Conservation (phyloP, 2,797 vertebrate genomes). For the Hydrocynus forskahlii region DNA sequence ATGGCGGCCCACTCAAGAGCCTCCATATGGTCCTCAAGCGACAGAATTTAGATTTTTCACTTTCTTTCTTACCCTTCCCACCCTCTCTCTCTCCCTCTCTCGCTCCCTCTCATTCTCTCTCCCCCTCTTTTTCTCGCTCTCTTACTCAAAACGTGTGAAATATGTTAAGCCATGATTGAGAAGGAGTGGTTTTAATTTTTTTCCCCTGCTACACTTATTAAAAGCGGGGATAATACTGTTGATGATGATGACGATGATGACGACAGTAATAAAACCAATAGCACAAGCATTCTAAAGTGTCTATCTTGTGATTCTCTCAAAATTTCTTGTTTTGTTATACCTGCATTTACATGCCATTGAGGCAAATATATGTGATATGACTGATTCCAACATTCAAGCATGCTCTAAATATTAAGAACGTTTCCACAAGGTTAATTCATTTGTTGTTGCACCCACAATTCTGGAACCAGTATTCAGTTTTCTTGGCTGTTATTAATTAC, state of each 20-base stretch:
- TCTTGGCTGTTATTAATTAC: neutral
- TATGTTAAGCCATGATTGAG: constrained; percentile 84
- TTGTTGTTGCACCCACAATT: neutral
- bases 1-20: constrained; percentile 83
- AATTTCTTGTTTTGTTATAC: neutral
- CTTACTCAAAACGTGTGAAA: constrained; percentile 69
- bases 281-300: constrained; percentile 78
- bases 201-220: constrained; percentile 75
- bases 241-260: constrained; percentile 71
- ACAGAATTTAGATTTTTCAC: constrained; percentile 76
- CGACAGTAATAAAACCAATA: constrained; percentile 84
- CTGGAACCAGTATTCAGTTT: neutral
- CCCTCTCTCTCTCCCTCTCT: constrained; percentile 37
- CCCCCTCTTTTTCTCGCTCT: constrained; percentile 34
- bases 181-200: constrained; percentile 76
- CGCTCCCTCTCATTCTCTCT: constrained; percentile 51
- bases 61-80: constrained; percentile 57
- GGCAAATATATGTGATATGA: too few species aligned
- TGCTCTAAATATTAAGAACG: neutral
- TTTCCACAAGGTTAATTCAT: neutral
- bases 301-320: constrained; percentile 52
- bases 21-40: constrained; percentile 84
- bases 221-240: constrained; percentile 59
- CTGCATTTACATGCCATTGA: neutral
- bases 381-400: neutral